Percentiles rank a stretch among this genome's conserved stretches.
Evolutionary conservation across 2,888 invertebrate species (phyloP).

Genomic region (Lochmaea capreae): DNA sequence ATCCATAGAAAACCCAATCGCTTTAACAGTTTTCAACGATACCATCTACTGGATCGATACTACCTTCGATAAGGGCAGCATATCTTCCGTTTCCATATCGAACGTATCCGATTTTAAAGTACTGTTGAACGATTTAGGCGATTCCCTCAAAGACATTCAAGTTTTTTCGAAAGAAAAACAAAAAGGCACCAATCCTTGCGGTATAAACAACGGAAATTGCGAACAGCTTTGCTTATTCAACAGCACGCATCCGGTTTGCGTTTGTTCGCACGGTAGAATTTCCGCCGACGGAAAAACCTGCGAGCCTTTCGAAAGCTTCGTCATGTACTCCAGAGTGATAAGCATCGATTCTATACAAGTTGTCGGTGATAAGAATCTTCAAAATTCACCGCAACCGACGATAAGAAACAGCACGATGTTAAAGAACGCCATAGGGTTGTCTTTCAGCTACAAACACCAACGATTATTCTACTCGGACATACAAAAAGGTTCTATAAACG

Average conservation of each 20-base stretch:
- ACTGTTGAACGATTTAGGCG: slow-evolving; percentile 71
- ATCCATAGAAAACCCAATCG: slow-evolving; percentile 72
- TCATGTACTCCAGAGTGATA: slow-evolving; percentile 85
- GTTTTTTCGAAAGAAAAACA: slow-evolving; percentile 71
- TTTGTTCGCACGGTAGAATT: slow-evolving; percentile 85
- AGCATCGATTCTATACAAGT: slow-evolving; percentile 86
- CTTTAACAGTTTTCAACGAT: slow-evolving; percentile 73
- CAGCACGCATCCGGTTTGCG: slow-evolving; percentile 77
- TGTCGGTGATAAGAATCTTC: slow-evolving; percentile 76
- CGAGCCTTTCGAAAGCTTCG: slow-evolving; percentile 81
- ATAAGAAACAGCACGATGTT: slow-evolving; percentile 79
- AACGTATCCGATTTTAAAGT: slow-evolving; percentile 71
- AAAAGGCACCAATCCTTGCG: slow-evolving; percentile 74
- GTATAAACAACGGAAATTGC: slow-evolving; percentile 77
- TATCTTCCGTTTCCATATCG: slow-evolving; percentile 73
- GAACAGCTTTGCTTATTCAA: slow-evolving; percentile 81
- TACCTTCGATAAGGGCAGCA: slow-evolving; percentile 72
- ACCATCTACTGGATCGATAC: slow-evolving; percentile 80
- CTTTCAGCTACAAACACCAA: slow-evolving; percentile 78
- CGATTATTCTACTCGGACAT: slow-evolving; percentile 90
- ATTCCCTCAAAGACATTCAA: slow-evolving; percentile 77
- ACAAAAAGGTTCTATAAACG: slow-evolving; percentile 85
- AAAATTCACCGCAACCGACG: slow-evolving; percentile 82
- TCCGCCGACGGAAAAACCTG: slow-evolving; percentile 75
- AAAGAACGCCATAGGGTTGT: slow-evolving; percentile 87